Evolutionary conservation across 2,888 invertebrate genomes (phyloP), one percentile per base, ranked within the genome.

Genomic region (Halictus quadricinctus): DNA sequence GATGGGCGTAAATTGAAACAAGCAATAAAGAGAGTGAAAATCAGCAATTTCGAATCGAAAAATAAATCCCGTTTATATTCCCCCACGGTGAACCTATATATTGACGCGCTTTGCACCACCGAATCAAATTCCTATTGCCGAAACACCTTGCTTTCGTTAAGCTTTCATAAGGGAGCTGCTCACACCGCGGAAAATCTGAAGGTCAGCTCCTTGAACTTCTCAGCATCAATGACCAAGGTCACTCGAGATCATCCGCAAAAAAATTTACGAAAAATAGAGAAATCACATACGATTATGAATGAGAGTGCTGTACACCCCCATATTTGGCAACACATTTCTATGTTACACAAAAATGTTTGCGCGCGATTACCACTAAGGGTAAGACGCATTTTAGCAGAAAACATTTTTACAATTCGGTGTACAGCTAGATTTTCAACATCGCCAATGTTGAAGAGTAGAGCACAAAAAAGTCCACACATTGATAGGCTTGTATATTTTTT

Each of bases 31-130:
- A 43, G 48, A 60, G 36, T 41, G 12, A 2, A 18, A 6, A 43
- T 50, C 60, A 48, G 48, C 72, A 81, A 60, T 60, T 60, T 41
- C 36, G 72, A 48, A 72, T 66, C 36, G 36, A 29, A 66, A 36
- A 36, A 66, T 66, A 36, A 66, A 66, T 66, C 25, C 60, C 25
- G 60, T 66, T 36, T 18, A 66, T 66, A 66, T 36, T 36, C 15
- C 25, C 25, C 0, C 13, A 6, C 60, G 25, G 25, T 15, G 25
- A 60, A 15, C 25, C 29, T 25, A 13, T 29, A 60, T 60, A 25
- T 29, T 13, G 7, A n/a, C 60, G 60, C 25, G 15, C 60, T 25
- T 25, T n/a, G 15, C 60, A 13, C 60, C 60, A 60, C 15, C 60
- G 25, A 25, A 60, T 60, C 15, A 29, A 29, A 29, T 60, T 60